Base-by-base conservation (phyloP, 2,888 invertebrate genomes). In the Lepas anatifera region DNA sequence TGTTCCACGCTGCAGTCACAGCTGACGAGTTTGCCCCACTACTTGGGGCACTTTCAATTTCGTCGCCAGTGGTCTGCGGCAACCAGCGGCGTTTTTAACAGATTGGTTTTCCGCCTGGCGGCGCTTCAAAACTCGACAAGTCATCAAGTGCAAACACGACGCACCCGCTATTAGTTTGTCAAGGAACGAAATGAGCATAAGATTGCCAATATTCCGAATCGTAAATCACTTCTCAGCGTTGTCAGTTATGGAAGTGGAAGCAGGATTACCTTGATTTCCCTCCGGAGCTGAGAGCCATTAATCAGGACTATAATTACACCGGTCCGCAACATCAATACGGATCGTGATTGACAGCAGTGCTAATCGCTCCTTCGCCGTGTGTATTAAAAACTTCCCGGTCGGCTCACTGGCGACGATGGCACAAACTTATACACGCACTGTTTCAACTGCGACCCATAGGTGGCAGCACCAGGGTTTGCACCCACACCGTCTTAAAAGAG, bases 191-290 rank as follows among this genome's bases (percentile, higher is more conserved):
- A 58, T 58, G 32, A 58, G 32, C 58, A 32, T 32, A 27, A 50
- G 50, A 58, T 58, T 58, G 58, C 58, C 58, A 58, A 58, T 58
- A 58, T 58, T 32, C 32, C 16, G 6, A 29, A 18, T 4, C 32
- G 32, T 58, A 58, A 58, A 58, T 58, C 58, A 58, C 58, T 18
- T 58, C 29, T 16, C 29, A 0, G 58, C 32, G 29, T 58, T 58
- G 58, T 58, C 58, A 32, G 58, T 58, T 58, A 50, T 32, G 18
- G 58, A 7, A 13, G 32, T 29, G 32, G 32, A 32, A 18, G 1
- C 32, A 7, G 58, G 22, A 58, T 58, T 58, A 58, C 58, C 58
- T 29, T 58, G 58, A 58, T 58, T 58, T 58, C 58, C 58, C 58
- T 22, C 29, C 27, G 16, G 58, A 58, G 18, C 18, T 13, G 11